Percentiles rank a stretch among this genome's conserved stretches.
Evolutionary conservation across 2,888 invertebrate species (phyloP).

Genomic region (Alloscopus bannaensis): DNA sequence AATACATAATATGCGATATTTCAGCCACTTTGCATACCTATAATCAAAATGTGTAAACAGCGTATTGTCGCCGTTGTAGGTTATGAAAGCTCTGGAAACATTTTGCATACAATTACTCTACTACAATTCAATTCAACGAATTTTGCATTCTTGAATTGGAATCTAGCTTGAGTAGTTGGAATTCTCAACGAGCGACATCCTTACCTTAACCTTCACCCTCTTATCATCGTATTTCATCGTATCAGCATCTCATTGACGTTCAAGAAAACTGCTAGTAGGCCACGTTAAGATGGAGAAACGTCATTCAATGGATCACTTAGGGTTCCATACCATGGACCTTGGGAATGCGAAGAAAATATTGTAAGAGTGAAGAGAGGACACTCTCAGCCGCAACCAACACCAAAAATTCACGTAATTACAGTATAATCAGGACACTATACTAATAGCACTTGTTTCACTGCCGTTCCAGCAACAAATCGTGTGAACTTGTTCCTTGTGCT

Average conservation of each 20-base stretch:
- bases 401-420: no score
- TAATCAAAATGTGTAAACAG: no score
- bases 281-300: neutral
- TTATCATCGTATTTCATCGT: neutral
- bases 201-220: neutral
- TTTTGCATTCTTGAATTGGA: neutral
- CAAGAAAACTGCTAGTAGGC: neutral
- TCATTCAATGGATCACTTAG: conserved; percentile 63
- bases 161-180: neutral
- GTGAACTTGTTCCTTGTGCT: conserved; percentile 44
- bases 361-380: no score
- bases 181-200: neutral
- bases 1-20: no score
- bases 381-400: no score
- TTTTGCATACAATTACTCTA: no score
- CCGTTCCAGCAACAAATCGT: conserved; percentile 36
- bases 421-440: no score
- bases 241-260: neutral
- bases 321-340: conserved; percentile 66
- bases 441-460: neutral
- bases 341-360: conserved; percentile 55
- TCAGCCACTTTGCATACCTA: no score
- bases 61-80: no score
- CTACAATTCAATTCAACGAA: no score
- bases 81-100: no score